These are phyloP conservation scores for Eupleurogrammus muticus DNA, from an alignment of 2,797 vertebrate species.

Conservation along the genomic window DNA sequence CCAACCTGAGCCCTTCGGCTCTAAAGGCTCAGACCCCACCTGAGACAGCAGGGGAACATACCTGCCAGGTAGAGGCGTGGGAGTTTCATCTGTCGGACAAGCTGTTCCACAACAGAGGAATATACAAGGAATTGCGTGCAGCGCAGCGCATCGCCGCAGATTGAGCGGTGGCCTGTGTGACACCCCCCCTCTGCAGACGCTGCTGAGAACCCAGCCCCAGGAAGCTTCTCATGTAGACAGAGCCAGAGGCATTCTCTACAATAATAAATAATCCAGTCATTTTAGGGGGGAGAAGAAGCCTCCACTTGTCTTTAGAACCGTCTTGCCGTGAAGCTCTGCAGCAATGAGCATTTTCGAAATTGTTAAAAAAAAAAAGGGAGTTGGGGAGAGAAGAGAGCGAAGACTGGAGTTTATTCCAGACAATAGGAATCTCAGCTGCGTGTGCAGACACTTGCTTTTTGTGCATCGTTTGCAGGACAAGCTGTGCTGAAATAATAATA, in stretches of 20 bases:
- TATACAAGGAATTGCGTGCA: slow-evolving; percentile 9
- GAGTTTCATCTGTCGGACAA: slow-evolving; percentile 40
- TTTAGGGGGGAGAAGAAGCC: slow-evolving; percentile 18
- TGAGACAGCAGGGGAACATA: slow-evolving; percentile 28
- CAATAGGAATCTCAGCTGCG: slow-evolving; percentile 12
- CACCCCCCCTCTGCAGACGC: slow-evolving; percentile 49
- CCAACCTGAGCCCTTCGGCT: slow-evolving; percentile 38
- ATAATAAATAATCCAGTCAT: slow-evolving; percentile 65
- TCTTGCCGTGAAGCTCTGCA: slow-evolving; percentile 12
- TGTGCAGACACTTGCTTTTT: neutral
- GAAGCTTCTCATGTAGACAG: slow-evolving; percentile 44
- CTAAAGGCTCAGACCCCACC: slow-evolving; percentile 32
- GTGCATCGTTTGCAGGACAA: neutral
- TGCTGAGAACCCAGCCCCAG: slow-evolving; percentile 46
- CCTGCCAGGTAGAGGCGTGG: neutral
- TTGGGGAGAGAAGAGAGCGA: slow-evolving; percentile 18
- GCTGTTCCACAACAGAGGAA: slow-evolving; percentile 26
- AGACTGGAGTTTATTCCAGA: slow-evolving; percentile 28
- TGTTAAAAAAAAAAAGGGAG: slow-evolving; percentile 15
- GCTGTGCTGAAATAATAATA: no score
- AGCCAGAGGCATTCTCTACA: slow-evolving; percentile 61
- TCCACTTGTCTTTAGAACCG: slow-evolving; percentile 30
- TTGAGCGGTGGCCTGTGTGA: slow-evolving; percentile 20
- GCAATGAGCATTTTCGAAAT: slow-evolving; percentile 17
- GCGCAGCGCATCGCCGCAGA: slow-evolving; percentile 8